A percentile compares a stretch with the other conserved stretches of the same genome.
phyloP scores from a whole-genome alignment of 2,113 vertebrate species.

The Bufo gargarizans region DNA sequence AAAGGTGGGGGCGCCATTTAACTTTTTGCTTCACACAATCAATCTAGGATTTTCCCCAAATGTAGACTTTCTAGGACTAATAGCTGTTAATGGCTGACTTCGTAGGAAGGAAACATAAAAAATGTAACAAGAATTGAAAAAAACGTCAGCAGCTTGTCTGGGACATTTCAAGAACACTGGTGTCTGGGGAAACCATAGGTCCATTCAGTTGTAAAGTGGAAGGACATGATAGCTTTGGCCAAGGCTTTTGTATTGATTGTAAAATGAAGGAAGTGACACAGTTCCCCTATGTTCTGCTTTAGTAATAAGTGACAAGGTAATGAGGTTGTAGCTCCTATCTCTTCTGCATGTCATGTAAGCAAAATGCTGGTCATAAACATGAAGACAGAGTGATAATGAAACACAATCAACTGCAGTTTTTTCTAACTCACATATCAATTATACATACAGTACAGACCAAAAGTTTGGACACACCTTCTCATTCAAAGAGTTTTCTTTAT shows the following conservation, averaged over 20 bases:
- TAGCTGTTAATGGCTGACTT: neutral
- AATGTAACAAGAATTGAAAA: neutral
- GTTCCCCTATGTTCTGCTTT: neutral
- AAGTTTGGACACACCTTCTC: too few species aligned
- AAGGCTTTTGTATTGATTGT: constrained; percentile 34
- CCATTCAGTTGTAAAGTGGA: neutral
- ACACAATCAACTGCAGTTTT: too few species aligned
- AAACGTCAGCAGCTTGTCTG: neutral
- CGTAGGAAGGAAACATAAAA: neutral
- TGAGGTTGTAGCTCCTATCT: neutral
- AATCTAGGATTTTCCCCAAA: neutral
- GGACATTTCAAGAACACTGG: neutral
- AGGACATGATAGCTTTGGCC: neutral
- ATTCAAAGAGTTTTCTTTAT: too few species aligned
- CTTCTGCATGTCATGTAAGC: neutral
- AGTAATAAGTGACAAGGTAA: neutral
- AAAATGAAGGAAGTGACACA: neutral
- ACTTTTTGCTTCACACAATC: neutral
- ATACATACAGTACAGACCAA: too few species aligned
- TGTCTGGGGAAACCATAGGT: neutral
- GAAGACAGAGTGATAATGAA: too few species aligned
- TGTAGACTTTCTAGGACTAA: neutral
- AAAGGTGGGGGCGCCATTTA: neutral
- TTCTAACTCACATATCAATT: too few species aligned
- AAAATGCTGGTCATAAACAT: neutral